Evolutionary conservation across 2,888 invertebrate species (phyloP).

Genomic region (Euplagia quadripunctaria): DNA sequence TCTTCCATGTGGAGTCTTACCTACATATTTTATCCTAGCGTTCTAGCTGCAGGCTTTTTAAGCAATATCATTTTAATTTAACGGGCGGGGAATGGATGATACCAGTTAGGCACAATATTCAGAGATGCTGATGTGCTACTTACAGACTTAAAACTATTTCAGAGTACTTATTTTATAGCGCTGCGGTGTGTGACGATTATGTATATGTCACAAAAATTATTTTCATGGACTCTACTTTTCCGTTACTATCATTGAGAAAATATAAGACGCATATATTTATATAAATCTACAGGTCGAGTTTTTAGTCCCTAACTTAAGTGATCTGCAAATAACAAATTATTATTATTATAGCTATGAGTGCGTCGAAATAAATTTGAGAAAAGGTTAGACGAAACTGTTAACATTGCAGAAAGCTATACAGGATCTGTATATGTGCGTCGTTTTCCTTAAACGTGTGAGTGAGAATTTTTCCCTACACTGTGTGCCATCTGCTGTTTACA

Average conservation of each 20-base stretch:
- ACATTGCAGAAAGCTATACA: too few relatives aligned
- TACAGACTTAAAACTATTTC: slow-evolving; percentile 8
- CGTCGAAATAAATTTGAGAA: too few relatives aligned
- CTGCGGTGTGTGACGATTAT: too few relatives aligned
- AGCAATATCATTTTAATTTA: slow-evolving; percentile 8
- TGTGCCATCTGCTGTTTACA: too few relatives aligned
- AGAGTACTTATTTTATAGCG: background rate
- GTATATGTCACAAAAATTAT: too few relatives aligned
- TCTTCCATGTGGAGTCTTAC: slow-evolving; percentile 21
- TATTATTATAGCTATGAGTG: background rate
- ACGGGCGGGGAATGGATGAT: slow-evolving; percentile 19
- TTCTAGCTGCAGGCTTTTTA: slow-evolving; percentile 24
- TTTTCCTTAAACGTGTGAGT: too few relatives aligned
- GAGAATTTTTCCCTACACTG: too few relatives aligned
- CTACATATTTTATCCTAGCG: slow-evolving; percentile 43
- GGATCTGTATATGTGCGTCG: too few relatives aligned
- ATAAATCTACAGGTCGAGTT: background rate
- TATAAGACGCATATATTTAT: background rate
- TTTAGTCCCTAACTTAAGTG: background rate
- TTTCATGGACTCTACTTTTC: background rate
- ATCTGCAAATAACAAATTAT: background rate
- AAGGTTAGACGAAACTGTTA: too few relatives aligned
- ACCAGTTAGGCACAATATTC: slow-evolving; percentile 21
- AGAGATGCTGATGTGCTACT: background rate
- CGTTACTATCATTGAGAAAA: background rate